Evolutionary conservation across 2,113 vertebrate species (phyloP).

Genomic region (Illadopsis cleaveri): DNA sequence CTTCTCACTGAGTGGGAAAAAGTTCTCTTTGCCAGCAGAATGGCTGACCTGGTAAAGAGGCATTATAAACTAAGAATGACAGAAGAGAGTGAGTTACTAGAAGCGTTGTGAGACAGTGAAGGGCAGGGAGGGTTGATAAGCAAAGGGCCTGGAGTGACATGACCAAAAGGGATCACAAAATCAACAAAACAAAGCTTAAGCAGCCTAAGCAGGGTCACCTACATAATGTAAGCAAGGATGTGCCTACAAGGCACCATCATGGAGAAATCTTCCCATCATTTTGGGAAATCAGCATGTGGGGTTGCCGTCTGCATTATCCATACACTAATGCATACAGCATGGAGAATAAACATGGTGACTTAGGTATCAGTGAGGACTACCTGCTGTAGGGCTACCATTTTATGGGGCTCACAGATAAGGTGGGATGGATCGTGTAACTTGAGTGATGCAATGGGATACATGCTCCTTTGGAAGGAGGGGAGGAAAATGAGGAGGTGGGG

Average conservation of each 20-base stretch:
- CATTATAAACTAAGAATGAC: background rate
- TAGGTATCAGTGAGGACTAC: background rate
- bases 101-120: background rate
- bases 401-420: background rate
- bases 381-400: background rate
- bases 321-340: background rate
- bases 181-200: background rate
- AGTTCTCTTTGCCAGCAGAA: background rate
- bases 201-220: background rate
- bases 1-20: background rate
- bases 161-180: background rate
- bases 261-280: background rate
- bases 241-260: background rate
- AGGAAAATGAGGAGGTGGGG: background rate
- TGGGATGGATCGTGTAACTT: accelerated
- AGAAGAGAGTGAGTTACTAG: background rate
- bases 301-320: background rate
- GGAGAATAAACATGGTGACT: background rate
- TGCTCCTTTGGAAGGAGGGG: background rate
- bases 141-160: background rate
- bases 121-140: background rate
- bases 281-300: background rate
- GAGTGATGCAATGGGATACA: background rate
- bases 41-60: background rate
- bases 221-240: background rate